These are phyloP conservation scores for Tribolium castaneum DNA, from an alignment of 1,140 invertebrate genomes.

Conservation along the genomic window DNA sequence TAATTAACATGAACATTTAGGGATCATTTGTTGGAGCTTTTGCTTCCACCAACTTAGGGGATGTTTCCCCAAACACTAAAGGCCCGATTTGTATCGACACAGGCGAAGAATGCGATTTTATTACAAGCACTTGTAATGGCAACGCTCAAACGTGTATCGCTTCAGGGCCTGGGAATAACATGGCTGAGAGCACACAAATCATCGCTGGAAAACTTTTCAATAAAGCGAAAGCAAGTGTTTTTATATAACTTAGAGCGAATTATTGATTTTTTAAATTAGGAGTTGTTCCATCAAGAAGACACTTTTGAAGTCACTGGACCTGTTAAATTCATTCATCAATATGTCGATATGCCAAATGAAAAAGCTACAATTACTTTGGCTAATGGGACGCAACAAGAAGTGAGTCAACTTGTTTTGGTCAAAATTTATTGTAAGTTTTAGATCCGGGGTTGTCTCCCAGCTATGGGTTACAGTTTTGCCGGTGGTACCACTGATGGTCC, in stretches of 20 bases:
- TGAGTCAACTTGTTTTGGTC: conserved; percentile 58
- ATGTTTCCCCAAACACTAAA: conserved; percentile 90
- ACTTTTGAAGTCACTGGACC: conserved; percentile 77
- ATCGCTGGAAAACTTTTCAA: conserved; percentile 83
- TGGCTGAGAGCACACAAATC: conserved; percentile 92
- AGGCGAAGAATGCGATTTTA: conserved; percentile 79
- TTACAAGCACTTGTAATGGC: conserved; percentile 78
- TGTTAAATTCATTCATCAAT: conserved; percentile 82
- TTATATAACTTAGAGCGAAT: not conserved
- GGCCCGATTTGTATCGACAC: conserved; percentile 84
- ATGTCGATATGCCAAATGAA: conserved; percentile 84
- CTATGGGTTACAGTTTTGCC: conserved; percentile 95
- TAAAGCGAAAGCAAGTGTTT: conserved; percentile 77
- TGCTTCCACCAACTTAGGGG: conserved; percentile 90
- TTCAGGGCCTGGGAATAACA: conserved; percentile 86
- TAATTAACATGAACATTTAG: conserved; percentile 66
- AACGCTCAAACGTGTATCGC: conserved; percentile 85
- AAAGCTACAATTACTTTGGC: conserved; percentile 70
- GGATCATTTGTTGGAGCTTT: conserved; percentile 91
- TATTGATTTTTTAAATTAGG: conserved; percentile 58
- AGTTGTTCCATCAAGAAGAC: conserved; percentile 67
- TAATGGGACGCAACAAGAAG: conserved; percentile 67
- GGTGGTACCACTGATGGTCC: conserved; percentile 95
- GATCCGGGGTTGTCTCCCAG: conserved; percentile 81
- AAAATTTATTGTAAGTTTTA: conserved; percentile 47